Evolutionary conservation across 2,888 invertebrate genomes (phyloP).

Genomic region (Arge pagana): DNA sequence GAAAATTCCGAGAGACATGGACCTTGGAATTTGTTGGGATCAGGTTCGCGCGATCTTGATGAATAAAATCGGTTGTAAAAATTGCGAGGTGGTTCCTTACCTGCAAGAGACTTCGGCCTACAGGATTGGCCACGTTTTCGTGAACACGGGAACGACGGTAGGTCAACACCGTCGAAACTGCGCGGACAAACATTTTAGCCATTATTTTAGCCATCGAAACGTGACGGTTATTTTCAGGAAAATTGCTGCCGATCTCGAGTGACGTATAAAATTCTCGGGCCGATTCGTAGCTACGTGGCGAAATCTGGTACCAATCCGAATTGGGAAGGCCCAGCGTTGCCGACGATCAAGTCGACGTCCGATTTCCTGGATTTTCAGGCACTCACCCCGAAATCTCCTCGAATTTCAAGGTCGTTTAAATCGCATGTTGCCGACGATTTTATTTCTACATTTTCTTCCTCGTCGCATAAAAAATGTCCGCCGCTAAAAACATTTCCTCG

Average conservation of each 20-base stretch:
- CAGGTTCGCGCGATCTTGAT: constrained; percentile 34
- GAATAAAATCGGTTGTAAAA: constrained; percentile 34
- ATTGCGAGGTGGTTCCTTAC: constrained; percentile 39
- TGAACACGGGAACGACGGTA: no score
- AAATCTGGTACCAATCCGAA: constrained; percentile 24
- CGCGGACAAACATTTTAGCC: no score
- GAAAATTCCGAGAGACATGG: constrained; percentile 21
- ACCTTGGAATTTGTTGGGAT: constrained; percentile 36
- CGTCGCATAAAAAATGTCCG: no score
- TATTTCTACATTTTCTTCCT: no score
- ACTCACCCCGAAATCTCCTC: no score
- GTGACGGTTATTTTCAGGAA: constrained; percentile 19
- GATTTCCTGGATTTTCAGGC: constrained; percentile 38
- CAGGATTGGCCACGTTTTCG: constrained; percentile 44
- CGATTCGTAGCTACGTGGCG: constrained; percentile 33
- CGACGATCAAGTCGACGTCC: constrained; percentile 27
- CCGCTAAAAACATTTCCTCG: no score
- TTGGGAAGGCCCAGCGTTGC: constrained; percentile 36
- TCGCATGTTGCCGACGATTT: no score
- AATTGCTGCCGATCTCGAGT: constrained; percentile 27
- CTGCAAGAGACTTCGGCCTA: constrained; percentile 41
- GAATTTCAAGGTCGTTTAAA: no score
- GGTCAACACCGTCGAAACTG: no score
- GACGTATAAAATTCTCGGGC: constrained; percentile 39
- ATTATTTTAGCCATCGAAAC: neutral